phyloP scores from a whole-genome alignment of 2,888 invertebrate species.

The Drosophila birchii region DNA sequence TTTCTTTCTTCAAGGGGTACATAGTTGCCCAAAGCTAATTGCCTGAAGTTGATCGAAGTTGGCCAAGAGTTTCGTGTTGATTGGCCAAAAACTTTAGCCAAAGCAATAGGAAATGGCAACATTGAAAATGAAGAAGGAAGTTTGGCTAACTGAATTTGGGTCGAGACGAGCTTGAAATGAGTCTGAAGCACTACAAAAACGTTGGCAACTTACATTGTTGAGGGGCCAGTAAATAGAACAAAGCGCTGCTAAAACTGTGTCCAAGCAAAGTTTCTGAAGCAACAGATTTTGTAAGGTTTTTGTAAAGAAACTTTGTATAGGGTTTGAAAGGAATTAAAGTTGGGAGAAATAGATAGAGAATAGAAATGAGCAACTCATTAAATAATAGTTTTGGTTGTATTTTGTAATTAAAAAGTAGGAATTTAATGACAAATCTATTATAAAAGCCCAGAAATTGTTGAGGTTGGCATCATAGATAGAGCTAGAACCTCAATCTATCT shows the following conservation, averaged over 20 bases:
- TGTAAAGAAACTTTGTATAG: not conserved
- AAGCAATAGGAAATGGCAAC: slow-evolving; percentile 20
- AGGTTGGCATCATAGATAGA: not conserved
- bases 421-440: not conserved
- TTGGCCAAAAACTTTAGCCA: slow-evolving; percentile 31
- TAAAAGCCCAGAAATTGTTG: not conserved
- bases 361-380: not conserved
- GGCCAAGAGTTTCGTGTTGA: slow-evolving; percentile 28
- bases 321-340: not conserved
- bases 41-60: slow-evolving; percentile 23
- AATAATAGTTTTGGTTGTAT: not conserved
- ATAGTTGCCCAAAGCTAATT: slow-evolving; percentile 32
- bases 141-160: slow-evolving; percentile 26
- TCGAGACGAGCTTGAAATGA: slow-evolving; percentile 24
- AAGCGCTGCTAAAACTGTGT: slow-evolving; percentile 33
- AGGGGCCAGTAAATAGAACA: slow-evolving; percentile 29
- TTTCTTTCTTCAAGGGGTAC: slow-evolving; percentile 9
- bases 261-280: not conserved
- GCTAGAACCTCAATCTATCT: no score
- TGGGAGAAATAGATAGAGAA: no score
- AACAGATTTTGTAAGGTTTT: not conserved
- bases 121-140: slow-evolving; percentile 19
- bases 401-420: not conserved
- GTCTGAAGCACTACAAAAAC: slow-evolving; percentile 19
- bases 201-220: slow-evolving; percentile 32